Conservation (phyloP, 2,113 vertebrate genomes). For the Nesoenas mayeri region DNA sequence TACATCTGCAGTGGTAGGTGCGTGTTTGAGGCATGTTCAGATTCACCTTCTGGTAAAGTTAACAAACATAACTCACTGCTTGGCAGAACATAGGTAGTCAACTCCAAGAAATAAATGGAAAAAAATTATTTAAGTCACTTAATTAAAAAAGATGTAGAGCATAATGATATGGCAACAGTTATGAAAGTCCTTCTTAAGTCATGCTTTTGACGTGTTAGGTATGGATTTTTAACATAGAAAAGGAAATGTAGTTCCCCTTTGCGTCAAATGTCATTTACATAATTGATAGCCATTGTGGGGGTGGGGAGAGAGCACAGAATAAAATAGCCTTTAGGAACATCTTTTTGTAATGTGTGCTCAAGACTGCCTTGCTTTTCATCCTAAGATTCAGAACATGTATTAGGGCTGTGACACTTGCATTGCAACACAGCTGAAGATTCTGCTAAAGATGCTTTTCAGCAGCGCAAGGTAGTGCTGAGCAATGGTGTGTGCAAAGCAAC, state of each 20-base stretch:
- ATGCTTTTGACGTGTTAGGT: neutral
- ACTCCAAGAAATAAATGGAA: neutral
- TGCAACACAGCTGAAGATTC: neutral
- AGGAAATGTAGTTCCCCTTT: neutral
- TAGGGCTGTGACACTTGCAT: neutral
- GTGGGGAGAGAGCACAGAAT: neutral
- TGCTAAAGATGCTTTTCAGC: neutral
- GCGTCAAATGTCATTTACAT: neutral
- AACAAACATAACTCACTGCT: neutral
- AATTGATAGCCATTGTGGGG: neutral
- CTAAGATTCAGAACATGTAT: neutral
- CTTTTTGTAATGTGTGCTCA: neutral
- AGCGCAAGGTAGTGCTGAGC: rapidly evolving
- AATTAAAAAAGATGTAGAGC: neutral
- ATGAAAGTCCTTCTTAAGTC: neutral
- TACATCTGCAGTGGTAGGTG: neutral
- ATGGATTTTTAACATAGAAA: neutral
- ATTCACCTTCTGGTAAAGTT: neutral
- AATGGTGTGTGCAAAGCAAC: neutral
- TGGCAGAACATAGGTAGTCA: neutral
- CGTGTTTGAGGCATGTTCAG: neutral
- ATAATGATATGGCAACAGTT: neutral
- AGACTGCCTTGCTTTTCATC: neutral
- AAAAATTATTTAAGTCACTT: neutral
- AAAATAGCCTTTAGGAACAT: neutral